Evolutionary conservation across 2,113 vertebrate species (phyloP), one percentile per base, ranked within the genome.

Genomic region (Poicephalus meyeri): DNA sequence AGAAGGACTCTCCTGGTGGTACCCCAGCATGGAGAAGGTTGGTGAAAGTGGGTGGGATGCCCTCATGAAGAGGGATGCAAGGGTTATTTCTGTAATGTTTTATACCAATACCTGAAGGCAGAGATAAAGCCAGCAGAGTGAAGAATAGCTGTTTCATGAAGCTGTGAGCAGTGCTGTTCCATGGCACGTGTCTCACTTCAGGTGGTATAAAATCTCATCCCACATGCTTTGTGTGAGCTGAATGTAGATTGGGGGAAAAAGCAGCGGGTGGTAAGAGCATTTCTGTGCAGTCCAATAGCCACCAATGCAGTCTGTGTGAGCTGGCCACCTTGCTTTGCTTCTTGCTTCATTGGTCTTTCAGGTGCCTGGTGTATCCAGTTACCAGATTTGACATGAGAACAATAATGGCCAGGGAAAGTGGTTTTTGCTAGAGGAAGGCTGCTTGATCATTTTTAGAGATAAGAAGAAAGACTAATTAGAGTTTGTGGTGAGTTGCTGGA

Each of bases 1-100:
- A 66, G n/a, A 70, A 72, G 64, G 19, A 60, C 0, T 0, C 1
- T 58, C 2, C 1, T 46, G 2, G 8, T 2, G 60, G 19, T 41
- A 16, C 6, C 17, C 5, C 14, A 10, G 8, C 0, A 1, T 31
- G 7, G 52, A 86, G 28, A 47, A 91, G 39, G 63, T 52, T 78
- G 39, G n/a, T 91, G 25, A 8, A 63, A 25, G 5, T 14, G 28
- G 20, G 13, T 55, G 41, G 58, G 61, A 28, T 1, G 10, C 6
- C 13, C 7, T 41, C 1, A 0, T 8, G 21, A 83, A 42, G 39
- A 72, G 76, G 25, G 17, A 5, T 29, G 7, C 6, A 55, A 56
- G 11, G 46, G 13, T 58, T 71, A 29, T 63, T 69, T 84, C 28
- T 85, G 10, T 42, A 2, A 5, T 3, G 4, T 52, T 77, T 91